A percentile compares a stretch with the other conserved stretches of the same genome.
phyloP scores from a whole-genome alignment of 2,888 invertebrate species.

The Dioctria rufipes region DNA sequence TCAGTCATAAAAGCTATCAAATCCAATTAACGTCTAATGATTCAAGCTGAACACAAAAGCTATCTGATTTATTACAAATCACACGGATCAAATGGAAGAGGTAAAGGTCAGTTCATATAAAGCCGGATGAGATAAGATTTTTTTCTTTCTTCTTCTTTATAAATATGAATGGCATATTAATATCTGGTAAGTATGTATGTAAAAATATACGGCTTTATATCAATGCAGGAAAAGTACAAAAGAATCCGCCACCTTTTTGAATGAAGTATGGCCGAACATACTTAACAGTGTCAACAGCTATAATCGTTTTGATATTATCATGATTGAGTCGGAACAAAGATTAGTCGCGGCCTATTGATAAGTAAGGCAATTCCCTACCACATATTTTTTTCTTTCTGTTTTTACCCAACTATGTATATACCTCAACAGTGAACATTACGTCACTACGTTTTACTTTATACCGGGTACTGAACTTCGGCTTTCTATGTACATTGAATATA shows the following conservation, averaged over 20 bases:
- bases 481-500: too few relatives aligned
- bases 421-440: too few relatives aligned
- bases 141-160: not conserved
- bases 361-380: not conserved
- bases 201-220: too few relatives aligned
- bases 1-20: conserved; percentile 8
- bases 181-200: too few relatives aligned
- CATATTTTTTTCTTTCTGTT: too few relatives aligned
- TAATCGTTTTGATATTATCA: conserved; percentile 2
- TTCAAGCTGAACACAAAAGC: conserved; percentile 3
- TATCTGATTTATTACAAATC: conserved; percentile 30
- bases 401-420: too few relatives aligned
- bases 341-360: not conserved
- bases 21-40: conserved; percentile 27
- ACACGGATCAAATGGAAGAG: conserved; percentile 22
- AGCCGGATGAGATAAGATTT: not conserved
- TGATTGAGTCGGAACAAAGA: conserved; percentile 3
- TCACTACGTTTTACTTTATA: too few relatives aligned
- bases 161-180: too few relatives aligned
- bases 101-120: conserved; percentile 4
- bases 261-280: not conserved
- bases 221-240: too few relatives aligned
- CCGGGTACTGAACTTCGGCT: too few relatives aligned
- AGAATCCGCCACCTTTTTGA: too few relatives aligned
- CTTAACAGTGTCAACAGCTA: not conserved